Conservation (phyloP, 2,888 invertebrate genomes). For the Criorhina ranunculi region DNA sequence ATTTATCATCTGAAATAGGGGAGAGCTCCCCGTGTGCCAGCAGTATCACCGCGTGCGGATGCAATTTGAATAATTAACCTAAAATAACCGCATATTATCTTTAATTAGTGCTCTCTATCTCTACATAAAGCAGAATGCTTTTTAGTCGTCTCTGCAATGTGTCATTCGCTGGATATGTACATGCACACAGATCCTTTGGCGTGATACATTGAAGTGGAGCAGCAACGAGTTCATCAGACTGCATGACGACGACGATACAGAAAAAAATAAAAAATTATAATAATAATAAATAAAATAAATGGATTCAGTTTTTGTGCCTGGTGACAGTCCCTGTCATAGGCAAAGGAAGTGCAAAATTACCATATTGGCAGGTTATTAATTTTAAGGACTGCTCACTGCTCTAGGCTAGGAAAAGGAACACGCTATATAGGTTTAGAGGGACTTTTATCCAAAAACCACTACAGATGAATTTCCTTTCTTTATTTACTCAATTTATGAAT, state of each 20-base stretch:
- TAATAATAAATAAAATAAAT: constrained; percentile 8
- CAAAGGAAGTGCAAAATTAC: background rate
- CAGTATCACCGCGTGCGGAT: constrained; percentile 25
- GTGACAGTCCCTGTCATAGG: background rate
- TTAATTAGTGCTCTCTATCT: constrained; percentile 32
- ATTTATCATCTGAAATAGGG: background rate
- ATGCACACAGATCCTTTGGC: constrained; percentile 1
- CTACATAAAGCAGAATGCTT: constrained; percentile 21
- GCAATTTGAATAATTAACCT: constrained; percentile 50
- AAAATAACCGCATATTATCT: constrained; percentile 49
- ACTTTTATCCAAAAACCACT: no score
- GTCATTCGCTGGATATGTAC: constrained; percentile 14
- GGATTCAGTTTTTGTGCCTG: background rate
- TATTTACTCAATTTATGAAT: no score
- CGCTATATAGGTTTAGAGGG: no score
- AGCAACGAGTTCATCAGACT: constrained; percentile 18
- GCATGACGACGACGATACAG: constrained; percentile 13
- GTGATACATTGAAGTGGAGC: background rate
- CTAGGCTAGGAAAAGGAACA: no score
- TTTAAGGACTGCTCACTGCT: background rate
- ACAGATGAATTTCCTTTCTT: no score
- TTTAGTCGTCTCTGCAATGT: constrained; percentile 8
- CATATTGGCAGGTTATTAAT: constrained; percentile 1
- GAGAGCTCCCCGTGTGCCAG: background rate
- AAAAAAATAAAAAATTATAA: no score